Conservation (phyloP, 1,140 invertebrate species). For the Heliconius melpomene region DNA sequence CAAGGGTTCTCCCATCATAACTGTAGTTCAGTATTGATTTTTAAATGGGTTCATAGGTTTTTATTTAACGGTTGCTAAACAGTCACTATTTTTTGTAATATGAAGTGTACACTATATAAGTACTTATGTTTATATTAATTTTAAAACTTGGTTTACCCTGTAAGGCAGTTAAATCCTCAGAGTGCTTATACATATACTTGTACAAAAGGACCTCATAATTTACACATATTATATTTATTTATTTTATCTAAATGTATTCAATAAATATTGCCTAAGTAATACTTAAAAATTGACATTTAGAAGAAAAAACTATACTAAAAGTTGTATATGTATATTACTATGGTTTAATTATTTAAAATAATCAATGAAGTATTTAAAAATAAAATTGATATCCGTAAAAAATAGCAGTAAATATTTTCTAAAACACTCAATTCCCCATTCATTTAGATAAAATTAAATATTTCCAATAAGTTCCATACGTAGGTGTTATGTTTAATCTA, state of each 20-base stretch:
- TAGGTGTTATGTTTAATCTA: background rate
- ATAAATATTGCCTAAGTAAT: too few species aligned
- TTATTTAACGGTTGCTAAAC: background rate
- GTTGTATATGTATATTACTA: too few species aligned
- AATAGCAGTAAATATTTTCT: background rate
- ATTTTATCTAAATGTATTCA: too few species aligned
- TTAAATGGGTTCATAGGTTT: background rate
- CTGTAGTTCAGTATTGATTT: background rate
- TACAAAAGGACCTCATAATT: too few species aligned
- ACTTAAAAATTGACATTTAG: background rate
- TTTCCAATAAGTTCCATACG: background rate
- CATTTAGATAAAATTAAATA: background rate
- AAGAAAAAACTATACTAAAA: background rate
- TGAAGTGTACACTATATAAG: background rate
- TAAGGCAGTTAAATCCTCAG: too few species aligned
- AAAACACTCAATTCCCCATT: background rate
- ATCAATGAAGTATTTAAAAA: too few species aligned
- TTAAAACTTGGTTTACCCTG: too few species aligned
- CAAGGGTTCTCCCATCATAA: constrained; percentile 10
- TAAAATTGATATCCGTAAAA: too few species aligned
- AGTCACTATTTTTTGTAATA: background rate
- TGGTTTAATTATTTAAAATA: background rate
- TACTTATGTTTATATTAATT: too few species aligned
- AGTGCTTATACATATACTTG: too few species aligned
- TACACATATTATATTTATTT: too few species aligned